A percentile compares a stretch with the other conserved stretches of the same genome.
Conservation (phyloP, 2,113 vertebrate genomes). For the Stercorarius parasiticus region DNA sequence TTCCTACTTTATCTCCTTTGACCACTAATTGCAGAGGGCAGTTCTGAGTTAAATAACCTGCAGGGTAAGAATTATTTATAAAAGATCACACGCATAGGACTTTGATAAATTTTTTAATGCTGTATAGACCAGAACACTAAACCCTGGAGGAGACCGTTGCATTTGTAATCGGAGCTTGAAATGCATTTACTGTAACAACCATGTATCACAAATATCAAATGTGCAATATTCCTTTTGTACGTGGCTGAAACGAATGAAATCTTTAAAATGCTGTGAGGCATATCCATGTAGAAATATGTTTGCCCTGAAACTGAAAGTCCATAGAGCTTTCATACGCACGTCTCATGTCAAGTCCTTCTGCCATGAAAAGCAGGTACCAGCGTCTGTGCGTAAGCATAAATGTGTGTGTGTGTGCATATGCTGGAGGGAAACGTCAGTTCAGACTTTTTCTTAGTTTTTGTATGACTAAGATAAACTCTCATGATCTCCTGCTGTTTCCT, state of each 20-base stretch:
- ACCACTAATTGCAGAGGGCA: constrained; percentile 2
- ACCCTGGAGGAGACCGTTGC: background rate
- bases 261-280: background rate
- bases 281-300: background rate
- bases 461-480: background rate
- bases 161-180: background rate
- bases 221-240: background rate
- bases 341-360: background rate
- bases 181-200: background rate
- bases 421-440: background rate
- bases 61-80: constrained; percentile 24
- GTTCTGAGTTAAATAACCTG: constrained; percentile 20
- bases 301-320: background rate
- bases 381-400: background rate
- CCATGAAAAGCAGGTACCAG: rapidly evolving
- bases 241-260: background rate
- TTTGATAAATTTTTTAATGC: constrained; percentile 15
- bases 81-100: background rate
- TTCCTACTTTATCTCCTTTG: background rate
- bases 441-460: background rate
- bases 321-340: background rate
- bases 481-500: background rate
- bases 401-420: background rate
- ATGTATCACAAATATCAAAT: background rate
- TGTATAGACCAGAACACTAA: background rate